Base-by-base conservation (phyloP, 2,888 invertebrate species). In the Phortica okadai region DNA sequence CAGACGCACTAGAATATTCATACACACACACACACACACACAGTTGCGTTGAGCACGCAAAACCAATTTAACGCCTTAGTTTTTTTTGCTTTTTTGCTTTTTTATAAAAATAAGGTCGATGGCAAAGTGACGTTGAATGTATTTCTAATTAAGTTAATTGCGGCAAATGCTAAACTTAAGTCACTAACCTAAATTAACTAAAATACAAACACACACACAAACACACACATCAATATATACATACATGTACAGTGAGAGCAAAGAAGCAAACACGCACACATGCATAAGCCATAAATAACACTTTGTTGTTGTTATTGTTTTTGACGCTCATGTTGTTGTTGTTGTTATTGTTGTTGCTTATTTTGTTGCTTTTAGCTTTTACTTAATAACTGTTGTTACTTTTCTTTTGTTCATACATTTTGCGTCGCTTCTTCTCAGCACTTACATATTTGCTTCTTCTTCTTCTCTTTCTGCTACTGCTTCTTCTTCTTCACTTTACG, bases 141-240 rank as follows among this genome's bases (percentile, higher is more conserved):
- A 83, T 84, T 87, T 89, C 89, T 88, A 89, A 88, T 88, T 88
- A 88, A 88, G 85, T 87, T 88, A 89, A 88, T 88, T 88, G 89
- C 88, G 82, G 88, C 87, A 86, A 87, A 86, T 83, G 84, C 84
- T 84, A 83, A 86, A 82, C 82, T 88, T 83, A 88, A 88, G 83
- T 86, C 84, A 84, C 86, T 84, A 86, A 84, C 88, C 86, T 82
- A 87, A 84, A 87, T 87, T 84, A 87, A 70, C 67, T 66, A 21
- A 58, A 73, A 86, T 84, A 84, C 82, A 86, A 80, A 81, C 80
- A 80, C 78, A 77, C 78, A 79, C 79, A 77, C 67, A 73, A 74
- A 73, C 74, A 64, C 14, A 44, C 69, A 73, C 42, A 73, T n/a
- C n/a, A 75, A n/a, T 16, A 66, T 5, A n/a, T 33, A 67, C 6